Percentiles rank a stretch among this genome's conserved stretches.
phyloP scores from a whole-genome alignment of 1,140 invertebrate genomes.

The Battus philenor region DNA sequence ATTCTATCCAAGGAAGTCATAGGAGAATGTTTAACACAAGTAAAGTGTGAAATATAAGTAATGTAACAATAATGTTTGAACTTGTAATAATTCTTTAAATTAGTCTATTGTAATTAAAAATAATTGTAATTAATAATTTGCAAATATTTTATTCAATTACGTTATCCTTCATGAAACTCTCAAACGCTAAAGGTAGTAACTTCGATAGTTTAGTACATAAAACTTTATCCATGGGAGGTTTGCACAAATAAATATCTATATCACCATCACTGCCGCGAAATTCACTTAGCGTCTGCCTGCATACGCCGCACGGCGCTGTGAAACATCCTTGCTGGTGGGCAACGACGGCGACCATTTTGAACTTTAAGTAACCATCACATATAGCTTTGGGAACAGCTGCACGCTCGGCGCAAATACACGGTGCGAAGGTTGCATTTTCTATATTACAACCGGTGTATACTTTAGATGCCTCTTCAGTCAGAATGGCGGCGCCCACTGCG shows the following conservation, averaged over 20 bases:
- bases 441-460: constrained; percentile 90
- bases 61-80: too few relatives aligned
- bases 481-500: constrained; percentile 90
- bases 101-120: too few relatives aligned
- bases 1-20: too few relatives aligned
- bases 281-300: constrained; percentile 89
- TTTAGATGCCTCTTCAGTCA: constrained; percentile 80
- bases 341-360: constrained; percentile 85
- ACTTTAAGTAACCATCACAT: constrained; percentile 87
- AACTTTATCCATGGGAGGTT: constrained; percentile 79
- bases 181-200: constrained; percentile 77
- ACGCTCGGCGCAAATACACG: constrained; percentile 93
- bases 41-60: too few relatives aligned
- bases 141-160: constrained; percentile 22
- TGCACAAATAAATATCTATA: constrained; percentile 83
- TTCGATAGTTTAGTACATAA: constrained; percentile 79
- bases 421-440: constrained; percentile 90
- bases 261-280: constrained; percentile 80
- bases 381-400: constrained; percentile 91
- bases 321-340: constrained; percentile 80
- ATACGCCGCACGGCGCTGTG: constrained; percentile 93
- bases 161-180: constrained; percentile 52
- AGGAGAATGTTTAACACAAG: background rate
- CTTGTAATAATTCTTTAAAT: too few relatives aligned
- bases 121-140: too few relatives aligned